A percentile compares a stretch with the other conserved stretches of the same genome.
phyloP scores from a whole-genome alignment of 2,888 invertebrate genomes.

The Mesorhabditis belari region DNA sequence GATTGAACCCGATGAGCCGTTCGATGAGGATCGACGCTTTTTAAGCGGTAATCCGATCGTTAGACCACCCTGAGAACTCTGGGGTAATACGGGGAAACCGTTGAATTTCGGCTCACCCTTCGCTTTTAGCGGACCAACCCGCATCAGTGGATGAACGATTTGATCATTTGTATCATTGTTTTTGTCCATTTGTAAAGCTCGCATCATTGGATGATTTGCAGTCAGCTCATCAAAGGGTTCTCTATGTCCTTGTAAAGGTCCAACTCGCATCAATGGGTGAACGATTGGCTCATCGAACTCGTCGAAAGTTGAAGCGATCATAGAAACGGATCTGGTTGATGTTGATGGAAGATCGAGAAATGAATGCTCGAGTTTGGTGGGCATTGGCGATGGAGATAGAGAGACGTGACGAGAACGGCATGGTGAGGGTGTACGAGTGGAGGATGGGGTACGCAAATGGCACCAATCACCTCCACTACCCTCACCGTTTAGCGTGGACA shows the following conservation, averaged over 20 bases:
- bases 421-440: background rate
- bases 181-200: too few relatives aligned
- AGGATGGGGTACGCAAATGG: too few relatives aligned
- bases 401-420: background rate
- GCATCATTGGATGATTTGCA: too few relatives aligned
- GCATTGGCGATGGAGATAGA: background rate
- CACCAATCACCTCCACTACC: too few relatives aligned
- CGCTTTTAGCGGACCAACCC: constrained; percentile 1
- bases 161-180: background rate
- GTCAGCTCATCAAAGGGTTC: background rate
- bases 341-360: background rate
- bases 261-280: constrained; percentile 9
- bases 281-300: background rate
- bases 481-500: background rate
- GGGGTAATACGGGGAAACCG: background rate
- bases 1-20: constrained; percentile 22
- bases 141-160: constrained; percentile 6
- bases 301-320: background rate
- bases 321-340: background rate
- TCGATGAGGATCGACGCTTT: constrained; percentile 19
- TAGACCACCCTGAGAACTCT: constrained; percentile 10
- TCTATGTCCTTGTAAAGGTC: background rate
- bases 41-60: constrained; percentile 24
- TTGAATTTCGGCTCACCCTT: background rate
- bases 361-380: background rate